These are phyloP conservation scores for Ericerus pela DNA, from an alignment of 1,140 invertebrate genomes.

Conservation along the genomic window DNA sequence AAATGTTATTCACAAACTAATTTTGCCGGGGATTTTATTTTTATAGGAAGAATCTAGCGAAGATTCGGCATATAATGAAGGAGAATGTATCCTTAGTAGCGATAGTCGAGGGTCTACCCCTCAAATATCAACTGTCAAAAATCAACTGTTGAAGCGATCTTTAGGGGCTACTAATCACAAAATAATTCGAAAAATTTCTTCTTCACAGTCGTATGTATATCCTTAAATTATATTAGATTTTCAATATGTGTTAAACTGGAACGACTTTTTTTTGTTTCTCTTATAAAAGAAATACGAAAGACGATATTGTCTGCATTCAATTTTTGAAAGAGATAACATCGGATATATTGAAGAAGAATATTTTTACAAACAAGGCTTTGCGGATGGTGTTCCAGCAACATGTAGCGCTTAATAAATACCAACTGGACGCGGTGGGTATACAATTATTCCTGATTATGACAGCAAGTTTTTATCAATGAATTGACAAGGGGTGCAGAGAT, in stretches of 20 bases:
- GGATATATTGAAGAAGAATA: conserved; percentile 35
- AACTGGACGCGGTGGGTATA: too few relatives aligned
- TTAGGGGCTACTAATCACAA: not conserved
- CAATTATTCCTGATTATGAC: too few relatives aligned
- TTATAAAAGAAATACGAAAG: conserved; percentile 17
- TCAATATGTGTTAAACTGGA: too few relatives aligned
- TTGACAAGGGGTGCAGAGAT: too few relatives aligned
- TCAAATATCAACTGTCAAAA: conserved; percentile 22
- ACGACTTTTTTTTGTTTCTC: too few relatives aligned
- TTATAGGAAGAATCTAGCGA: conserved; percentile 23
- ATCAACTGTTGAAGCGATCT: not conserved
- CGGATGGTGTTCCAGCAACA: conserved; percentile 33
- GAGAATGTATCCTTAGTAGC: conserved; percentile 21
- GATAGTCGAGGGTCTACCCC: conserved; percentile 24
- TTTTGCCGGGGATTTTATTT: not conserved
- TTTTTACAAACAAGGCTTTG: conserved; percentile 36
- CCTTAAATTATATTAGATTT: too few relatives aligned
- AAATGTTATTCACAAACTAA: not conserved
- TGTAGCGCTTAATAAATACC: conserved; percentile 27
- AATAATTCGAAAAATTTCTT: not conserved
- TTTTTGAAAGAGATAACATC: conserved; percentile 38
- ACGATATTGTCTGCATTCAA: conserved; percentile 33
- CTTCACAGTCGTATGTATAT: not conserved
- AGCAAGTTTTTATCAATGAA: too few relatives aligned
- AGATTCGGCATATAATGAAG: conserved; percentile 26